A percentile compares a stretch with the other conserved stretches of the same genome.
Conservation (phyloP, 2,113 vertebrate genomes). For the Cairina moschata region DNA sequence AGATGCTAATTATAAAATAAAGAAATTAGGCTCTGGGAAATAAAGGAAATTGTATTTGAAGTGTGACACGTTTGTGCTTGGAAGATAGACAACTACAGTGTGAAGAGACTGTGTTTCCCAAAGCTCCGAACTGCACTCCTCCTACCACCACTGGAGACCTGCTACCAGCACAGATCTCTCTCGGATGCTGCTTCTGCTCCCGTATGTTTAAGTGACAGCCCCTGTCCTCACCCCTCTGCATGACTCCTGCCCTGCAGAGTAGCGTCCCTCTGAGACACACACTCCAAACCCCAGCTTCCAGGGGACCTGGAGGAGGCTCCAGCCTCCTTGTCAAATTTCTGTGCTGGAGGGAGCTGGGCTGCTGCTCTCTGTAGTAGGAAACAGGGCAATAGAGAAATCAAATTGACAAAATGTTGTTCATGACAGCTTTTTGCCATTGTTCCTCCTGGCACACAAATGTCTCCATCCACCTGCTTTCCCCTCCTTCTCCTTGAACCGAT, state of each 20-base stretch:
- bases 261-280: neutral
- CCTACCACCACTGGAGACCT: neutral
- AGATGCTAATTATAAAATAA: neutral
- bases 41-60: neutral
- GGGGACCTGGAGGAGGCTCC: neutral
- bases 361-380: neutral
- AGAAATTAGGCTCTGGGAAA: neutral
- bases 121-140: neutral
- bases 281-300: neutral
- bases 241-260: neutral
- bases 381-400: neutral
- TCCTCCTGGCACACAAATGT: neutral
- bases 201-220: neutral
- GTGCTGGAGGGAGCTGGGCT: neutral
- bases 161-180: neutral
- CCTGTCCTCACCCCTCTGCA: neutral
- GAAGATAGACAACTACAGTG: neutral
- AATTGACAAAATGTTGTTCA: accelerated
- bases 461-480: neutral
- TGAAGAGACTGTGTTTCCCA: neutral
- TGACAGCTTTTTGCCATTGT: neutral
- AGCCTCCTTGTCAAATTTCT: neutral
- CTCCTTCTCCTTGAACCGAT: neutral
- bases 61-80: neutral
- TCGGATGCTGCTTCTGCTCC: neutral